Evolutionary conservation across 2,797 vertebrate species (phyloP), one percentile per base, ranked within the genome.

Genomic region (Nyctalus aviator): DNA sequence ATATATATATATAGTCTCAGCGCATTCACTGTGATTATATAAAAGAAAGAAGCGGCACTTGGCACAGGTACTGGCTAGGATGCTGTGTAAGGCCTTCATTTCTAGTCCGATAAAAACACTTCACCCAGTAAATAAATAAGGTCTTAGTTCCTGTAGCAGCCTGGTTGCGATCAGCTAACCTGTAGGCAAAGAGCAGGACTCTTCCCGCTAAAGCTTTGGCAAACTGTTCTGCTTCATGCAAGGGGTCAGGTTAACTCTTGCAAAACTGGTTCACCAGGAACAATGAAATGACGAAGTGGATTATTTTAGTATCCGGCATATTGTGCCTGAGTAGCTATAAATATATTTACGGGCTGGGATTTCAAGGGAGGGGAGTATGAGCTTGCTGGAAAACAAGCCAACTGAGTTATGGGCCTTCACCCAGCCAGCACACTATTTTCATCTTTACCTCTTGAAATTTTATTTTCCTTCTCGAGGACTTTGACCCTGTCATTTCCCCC

Each of bases 201-300:
- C 84, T 69, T 91, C n/a, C 84, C 64, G 35, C 53, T 73, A 25
- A 68, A 78, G 37, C 44, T 83, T 68, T n/a, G 72, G 62, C 91
- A 84, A 90, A 85, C 46, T 78, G 8, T 88, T 69, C 50, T 94
- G 68, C 32, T 93, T 92, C 71, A 64, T 78, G 55, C 15, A 86
- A 95, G 35, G 87, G 78, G 91, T 96, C 92, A 93, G 53, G 76
- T 96, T 97, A 97, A 97, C 92, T 92, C 94, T 96, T 95, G 94
- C 88, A 91, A 92, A 97, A 97, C 97, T 90, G 83, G 95, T 95
- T 97, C 85, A 95, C 93, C 93, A 96, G 86, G 90, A 97, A 94
- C 84, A 93, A 78, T 96, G 94, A 96, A 91, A 75, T 96, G 94
- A 97, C 88, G 95, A 76, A 90, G 92, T 90, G 55, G 59, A 83